Conservation (phyloP, 1,140 invertebrate genomes). For the Drosophila asahinai region DNA sequence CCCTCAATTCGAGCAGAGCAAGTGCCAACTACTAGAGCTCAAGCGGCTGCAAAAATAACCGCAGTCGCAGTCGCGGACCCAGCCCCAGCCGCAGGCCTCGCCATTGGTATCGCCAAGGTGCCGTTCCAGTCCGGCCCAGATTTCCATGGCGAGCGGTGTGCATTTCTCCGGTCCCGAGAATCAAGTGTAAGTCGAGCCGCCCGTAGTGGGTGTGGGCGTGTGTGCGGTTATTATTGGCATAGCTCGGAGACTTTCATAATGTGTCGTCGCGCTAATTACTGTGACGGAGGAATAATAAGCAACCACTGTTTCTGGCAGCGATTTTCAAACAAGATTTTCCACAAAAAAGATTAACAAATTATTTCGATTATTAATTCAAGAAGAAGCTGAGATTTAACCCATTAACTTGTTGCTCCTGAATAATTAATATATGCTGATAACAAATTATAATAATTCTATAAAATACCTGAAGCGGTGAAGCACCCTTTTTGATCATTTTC, state of each 20-base stretch:
- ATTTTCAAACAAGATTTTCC: not conserved
- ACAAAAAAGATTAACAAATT: not conserved
- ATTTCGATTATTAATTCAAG: not conserved
- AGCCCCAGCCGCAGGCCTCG: conserved; percentile 23
- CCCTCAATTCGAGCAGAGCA: conserved; percentile 21
- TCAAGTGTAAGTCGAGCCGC: conserved; percentile 50
- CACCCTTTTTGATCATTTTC: not conserved
- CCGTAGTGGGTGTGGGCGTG: not conserved
- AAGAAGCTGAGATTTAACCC: too few species aligned
- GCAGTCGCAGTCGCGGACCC: conserved; percentile 2
- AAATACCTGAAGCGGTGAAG: too few species aligned
- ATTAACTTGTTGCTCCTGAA: too few species aligned
- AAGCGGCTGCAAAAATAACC: conserved; percentile 30
- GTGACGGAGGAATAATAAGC: not conserved
- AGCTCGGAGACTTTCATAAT: conserved; percentile 15
- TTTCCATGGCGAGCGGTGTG: conserved; percentile 53
- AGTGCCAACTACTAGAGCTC: conserved; percentile 9
- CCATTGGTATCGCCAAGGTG: conserved; percentile 41
- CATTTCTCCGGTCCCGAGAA: conserved; percentile 20
- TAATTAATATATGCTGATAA: too few species aligned
- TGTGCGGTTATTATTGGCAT: conserved; percentile 14
- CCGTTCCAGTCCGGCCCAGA: conserved; percentile 60
- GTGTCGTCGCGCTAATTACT: not conserved
- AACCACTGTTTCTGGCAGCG: not conserved
- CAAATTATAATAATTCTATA: too few species aligned